Evolutionary conservation across 2,888 invertebrate genomes (phyloP).

Genomic region (Acleris literana): DNA sequence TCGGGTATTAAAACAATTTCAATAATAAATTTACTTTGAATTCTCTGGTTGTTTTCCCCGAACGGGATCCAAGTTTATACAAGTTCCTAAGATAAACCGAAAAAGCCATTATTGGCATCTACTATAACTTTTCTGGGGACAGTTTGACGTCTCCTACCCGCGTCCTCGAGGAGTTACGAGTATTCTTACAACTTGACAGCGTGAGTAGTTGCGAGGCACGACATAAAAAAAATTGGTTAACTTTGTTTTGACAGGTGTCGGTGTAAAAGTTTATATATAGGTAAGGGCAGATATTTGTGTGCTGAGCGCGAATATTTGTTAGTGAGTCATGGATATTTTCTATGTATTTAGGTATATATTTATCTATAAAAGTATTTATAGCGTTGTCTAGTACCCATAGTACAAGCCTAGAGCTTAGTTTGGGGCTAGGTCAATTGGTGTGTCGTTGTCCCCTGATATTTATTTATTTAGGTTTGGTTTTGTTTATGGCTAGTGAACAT

Average conservation of each 20-base stretch:
- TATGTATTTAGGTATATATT: no score
- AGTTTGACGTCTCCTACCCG: conserved; percentile 15
- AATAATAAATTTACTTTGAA: neutral
- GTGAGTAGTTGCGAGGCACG: neutral
- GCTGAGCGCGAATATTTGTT: no score
- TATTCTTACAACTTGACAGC: conserved; percentile 10
- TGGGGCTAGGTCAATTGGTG: no score
- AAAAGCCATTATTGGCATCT: conserved; percentile 1
- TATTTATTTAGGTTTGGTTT: no score
- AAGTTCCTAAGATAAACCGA: neutral
- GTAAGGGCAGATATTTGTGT: no score
- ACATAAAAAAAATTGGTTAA: conserved; percentile 5
- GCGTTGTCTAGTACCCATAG: no score
- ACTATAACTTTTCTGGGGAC: conserved; percentile 8
- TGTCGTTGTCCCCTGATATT: no score
- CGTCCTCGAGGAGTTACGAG: neutral
- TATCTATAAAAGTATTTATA: no score
- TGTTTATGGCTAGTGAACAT: no score
- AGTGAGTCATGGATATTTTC: no score
- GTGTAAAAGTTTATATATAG: no score
- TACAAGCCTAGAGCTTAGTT: no score
- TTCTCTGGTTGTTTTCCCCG: neutral
- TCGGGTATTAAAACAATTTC: neutral
- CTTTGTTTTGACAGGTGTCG: conserved; percentile 1
- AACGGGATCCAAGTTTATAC: neutral